phyloP scores from a whole-genome alignment of 1,140 invertebrate genomes.

The Drosophila elegans region DNA sequence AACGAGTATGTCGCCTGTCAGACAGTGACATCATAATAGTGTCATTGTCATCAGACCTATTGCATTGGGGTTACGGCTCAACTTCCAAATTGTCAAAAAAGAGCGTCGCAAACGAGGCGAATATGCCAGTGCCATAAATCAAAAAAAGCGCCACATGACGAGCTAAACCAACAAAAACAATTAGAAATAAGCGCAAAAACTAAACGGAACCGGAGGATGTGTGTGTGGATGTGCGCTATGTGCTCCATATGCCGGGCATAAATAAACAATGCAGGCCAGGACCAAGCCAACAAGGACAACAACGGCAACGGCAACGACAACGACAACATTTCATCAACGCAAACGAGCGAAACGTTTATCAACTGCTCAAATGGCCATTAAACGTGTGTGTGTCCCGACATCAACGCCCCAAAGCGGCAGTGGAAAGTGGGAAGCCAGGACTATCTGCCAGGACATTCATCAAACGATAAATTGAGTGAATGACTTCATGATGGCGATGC shows the following conservation, averaged over 20 bases:
- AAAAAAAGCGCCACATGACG: constrained; percentile 52
- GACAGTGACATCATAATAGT: constrained; percentile 78
- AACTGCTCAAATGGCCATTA: constrained; percentile 85
- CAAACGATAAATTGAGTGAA: constrained; percentile 85
- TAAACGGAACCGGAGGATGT: constrained; percentile 47
- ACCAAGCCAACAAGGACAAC: constrained; percentile 17
- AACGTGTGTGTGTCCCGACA: constrained; percentile 71
- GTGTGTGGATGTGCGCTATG: background rate
- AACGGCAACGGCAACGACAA: constrained; percentile 29
- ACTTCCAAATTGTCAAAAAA: constrained; percentile 19
- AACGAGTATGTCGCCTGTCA: constrained; percentile 73
- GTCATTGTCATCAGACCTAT: constrained; percentile 70
- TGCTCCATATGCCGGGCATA: constrained; percentile 60
- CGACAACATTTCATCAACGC: constrained; percentile 83
- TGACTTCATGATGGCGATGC: constrained; percentile 81
- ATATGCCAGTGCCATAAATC: constrained; percentile 58
- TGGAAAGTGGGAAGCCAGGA: constrained; percentile 26
- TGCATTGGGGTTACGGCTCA: constrained; percentile 24
- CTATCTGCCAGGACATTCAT: constrained; percentile 84
- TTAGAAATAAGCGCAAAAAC: constrained; percentile 81
- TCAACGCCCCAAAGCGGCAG: constrained; percentile 39
- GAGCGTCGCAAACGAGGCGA: constrained; percentile 24
- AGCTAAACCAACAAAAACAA: constrained; percentile 78
- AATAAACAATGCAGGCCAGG: constrained; percentile 74
- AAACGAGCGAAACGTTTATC: constrained; percentile 84